Evolutionary conservation across 1,140 invertebrate genomes (phyloP).

Genomic region (Myzus persicae): DNA sequence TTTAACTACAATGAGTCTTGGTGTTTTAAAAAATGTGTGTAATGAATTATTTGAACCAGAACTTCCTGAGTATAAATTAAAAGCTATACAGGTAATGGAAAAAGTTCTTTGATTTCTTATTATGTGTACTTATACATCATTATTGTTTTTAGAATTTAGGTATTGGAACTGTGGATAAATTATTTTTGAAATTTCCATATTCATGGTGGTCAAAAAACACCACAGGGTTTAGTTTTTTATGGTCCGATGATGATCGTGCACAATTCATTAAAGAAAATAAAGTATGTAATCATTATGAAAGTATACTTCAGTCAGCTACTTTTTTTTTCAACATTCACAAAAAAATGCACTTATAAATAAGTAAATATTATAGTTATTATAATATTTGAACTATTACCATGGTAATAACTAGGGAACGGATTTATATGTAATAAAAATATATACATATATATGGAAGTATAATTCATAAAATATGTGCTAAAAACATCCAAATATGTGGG

Average conservation of each 20-base stretch:
- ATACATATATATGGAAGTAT: no score
- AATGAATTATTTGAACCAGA: conserved; percentile 70
- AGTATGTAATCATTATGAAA: not conserved
- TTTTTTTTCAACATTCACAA: no score
- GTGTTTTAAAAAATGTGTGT: conserved; percentile 72
- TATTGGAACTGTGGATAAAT: conserved; percentile 78
- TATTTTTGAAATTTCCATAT: conserved; percentile 75
- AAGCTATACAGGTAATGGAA: conserved; percentile 68
- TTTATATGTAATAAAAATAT: no score
- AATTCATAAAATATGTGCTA: no score
- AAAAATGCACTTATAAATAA: no score
- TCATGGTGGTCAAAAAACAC: conserved; percentile 71
- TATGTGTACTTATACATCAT: not conserved
- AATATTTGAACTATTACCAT: no score
- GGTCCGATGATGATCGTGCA: conserved; percentile 66
- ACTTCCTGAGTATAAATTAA: conserved; percentile 70
- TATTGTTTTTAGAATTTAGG: conserved; percentile 68
- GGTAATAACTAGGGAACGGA: no score
- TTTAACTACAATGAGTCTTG: conserved; percentile 74
- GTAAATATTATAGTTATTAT: no score
- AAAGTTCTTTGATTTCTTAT: not conserved
- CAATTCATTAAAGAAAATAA: conserved; percentile 60
- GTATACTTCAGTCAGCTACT: no score
- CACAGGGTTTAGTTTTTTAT: conserved; percentile 68
- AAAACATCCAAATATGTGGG: no score